Conservation (phyloP, 1,140 invertebrate genomes). For the Aphis craccivora region DNA sequence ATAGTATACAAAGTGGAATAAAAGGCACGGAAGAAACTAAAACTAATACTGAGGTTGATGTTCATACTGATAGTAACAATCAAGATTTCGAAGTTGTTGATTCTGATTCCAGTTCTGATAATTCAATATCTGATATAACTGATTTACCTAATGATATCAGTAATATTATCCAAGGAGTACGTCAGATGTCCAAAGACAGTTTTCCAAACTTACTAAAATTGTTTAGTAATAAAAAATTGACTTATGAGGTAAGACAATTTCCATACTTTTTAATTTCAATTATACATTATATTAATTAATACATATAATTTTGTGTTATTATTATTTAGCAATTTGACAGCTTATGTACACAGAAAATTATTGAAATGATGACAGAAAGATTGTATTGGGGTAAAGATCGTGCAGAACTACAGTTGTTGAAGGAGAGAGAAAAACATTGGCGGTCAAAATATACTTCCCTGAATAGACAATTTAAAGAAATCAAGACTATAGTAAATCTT, state of each 20-base stretch:
- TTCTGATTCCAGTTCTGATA: neutral
- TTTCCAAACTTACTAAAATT: neutral
- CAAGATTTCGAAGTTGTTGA: neutral
- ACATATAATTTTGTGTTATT: neutral
- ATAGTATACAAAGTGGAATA: neutral
- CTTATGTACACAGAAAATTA: conserved; percentile 15
- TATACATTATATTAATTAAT: neutral
- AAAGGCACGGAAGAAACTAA: neutral
- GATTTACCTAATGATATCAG: neutral
- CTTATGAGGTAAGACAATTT: neutral
- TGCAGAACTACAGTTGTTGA: neutral
- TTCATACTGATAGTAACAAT: neutral
- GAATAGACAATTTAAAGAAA: neutral
- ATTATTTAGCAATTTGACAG: conserved; percentile 44
- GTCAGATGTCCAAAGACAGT: neutral
- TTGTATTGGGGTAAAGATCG: neutral
- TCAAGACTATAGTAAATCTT: neutral
- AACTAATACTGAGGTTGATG: neutral
- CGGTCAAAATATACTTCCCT: neutral
- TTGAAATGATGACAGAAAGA: neutral
- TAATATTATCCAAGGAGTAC: neutral
- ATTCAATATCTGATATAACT: neutral
- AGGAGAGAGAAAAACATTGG: conserved; percentile 10
- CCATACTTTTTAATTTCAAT: neutral
- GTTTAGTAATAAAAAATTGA: neutral